Evolutionary conservation across 2,888 invertebrate species (phyloP).

Genomic region (Eristalinus aeneus): DNA sequence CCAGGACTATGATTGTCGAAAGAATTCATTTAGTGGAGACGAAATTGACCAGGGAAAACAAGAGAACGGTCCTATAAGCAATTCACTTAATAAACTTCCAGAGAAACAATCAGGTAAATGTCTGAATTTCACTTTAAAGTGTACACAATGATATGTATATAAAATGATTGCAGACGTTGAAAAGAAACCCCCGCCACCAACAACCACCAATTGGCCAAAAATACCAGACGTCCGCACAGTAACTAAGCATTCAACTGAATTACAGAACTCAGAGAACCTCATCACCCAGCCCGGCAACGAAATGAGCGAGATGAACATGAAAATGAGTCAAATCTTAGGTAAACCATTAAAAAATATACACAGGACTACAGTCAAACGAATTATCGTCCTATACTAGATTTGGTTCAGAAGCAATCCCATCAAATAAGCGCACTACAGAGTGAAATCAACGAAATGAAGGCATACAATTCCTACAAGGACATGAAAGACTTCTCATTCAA

Average conservation of each 20-base stretch:
- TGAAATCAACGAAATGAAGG: slow-evolving; percentile 77
- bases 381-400: slow-evolving; percentile 77
- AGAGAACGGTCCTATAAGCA: slow-evolving; percentile 54
- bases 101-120: slow-evolving; percentile 47
- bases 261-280: slow-evolving; percentile 78
- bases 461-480: slow-evolving; percentile 73
- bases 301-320: slow-evolving; percentile 74
- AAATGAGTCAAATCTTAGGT: slow-evolving; percentile 79
- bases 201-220: slow-evolving; percentile 74
- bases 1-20: slow-evolving; percentile 80
- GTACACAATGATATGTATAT: not conserved
- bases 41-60: slow-evolving; percentile 69
- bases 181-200: slow-evolving; percentile 53
- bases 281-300: slow-evolving; percentile 76
- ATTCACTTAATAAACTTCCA: slow-evolving; percentile 38
- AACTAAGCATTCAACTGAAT: slow-evolving; percentile 77
- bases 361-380: not conserved
- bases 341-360: slow-evolving; percentile 1
- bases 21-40: slow-evolving; percentile 74
- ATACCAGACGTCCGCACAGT: slow-evolving; percentile 76
- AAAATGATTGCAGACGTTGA: slow-evolving; percentile 56
- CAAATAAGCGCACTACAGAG: slow-evolving; percentile 81
- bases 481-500: slow-evolving; percentile 77
- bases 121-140: not conserved
- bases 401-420: slow-evolving; percentile 81